Evolutionary conservation across 2,888 invertebrate species (phyloP), one percentile per base, ranked within the genome.

Genomic region (Oeneis ivallda): DNA sequence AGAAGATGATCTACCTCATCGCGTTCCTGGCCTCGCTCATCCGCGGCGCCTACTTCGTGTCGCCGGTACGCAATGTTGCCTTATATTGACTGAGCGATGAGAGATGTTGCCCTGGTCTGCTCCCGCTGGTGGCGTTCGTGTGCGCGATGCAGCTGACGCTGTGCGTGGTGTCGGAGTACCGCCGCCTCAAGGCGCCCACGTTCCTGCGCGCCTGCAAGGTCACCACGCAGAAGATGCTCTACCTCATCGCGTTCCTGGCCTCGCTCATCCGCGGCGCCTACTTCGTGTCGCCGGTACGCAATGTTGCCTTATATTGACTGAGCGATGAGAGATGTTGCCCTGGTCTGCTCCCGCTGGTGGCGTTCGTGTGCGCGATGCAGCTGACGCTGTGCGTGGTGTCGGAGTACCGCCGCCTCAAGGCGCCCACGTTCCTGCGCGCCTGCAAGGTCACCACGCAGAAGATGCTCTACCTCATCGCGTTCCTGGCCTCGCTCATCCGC

Each of bases 381-480:
- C 92, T 98, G 71, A 94, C 96, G 65, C 95, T 96, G 86, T 97
- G 97, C 83, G 94, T 97, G 69, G 93, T 95, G 59, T 94, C 95
- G 13, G 97, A 97, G 87, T 96, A 96, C 92, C 94, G 95, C 74
- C 93, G 95, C 70, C 94, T 97, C 81, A 97, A 98, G 86, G 95
- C 96, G 60, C 97, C 96, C 0, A 95, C 96, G 9, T 93, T 97
- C 75, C 85, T 96, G 11, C 93, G 95, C 61, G 97, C 98, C 10
- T 97, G 96, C 82, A 94, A 96, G 76, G 93, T 98, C 66, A 98
- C 97, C 72, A 97, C 96, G 32, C 98, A 98, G 84, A 98, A 98
- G 92, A 92, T 97, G 79, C 93, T 98, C 54, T 98, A 98, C 80
- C 94, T 97, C 75, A 95, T 98, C 72, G 96, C 96, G 43, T 97